phyloP scores from a whole-genome alignment of 1,140 invertebrate species.

The Rhizoglyphus robini region DNA sequence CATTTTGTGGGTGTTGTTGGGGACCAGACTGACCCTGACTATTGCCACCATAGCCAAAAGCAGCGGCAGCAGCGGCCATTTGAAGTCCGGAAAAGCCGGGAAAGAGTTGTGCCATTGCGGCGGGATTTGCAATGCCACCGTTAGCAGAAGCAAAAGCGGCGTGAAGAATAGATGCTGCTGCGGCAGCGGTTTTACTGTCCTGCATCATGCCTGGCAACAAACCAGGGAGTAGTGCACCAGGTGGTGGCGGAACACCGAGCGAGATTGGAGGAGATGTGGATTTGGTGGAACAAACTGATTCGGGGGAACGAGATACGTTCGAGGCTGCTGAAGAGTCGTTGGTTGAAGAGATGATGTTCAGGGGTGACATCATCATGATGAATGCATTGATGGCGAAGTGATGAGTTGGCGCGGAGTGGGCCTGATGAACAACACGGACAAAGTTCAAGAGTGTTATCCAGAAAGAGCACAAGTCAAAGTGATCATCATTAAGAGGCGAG shows the following conservation, averaged over 20 bases:
- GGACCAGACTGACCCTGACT: neutral
- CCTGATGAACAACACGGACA: too few relatives aligned
- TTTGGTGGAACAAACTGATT: constrained; percentile 1
- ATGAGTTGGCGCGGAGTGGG: too few relatives aligned
- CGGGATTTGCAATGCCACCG: neutral
- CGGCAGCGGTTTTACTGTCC: neutral
- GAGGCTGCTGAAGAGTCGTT: neutral
- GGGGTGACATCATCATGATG: constrained; percentile 12
- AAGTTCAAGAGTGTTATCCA: too few relatives aligned
- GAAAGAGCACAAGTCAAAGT: too few relatives aligned
- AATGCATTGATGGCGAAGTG: neutral
- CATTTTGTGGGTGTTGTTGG: neutral
- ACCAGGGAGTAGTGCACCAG: neutral
- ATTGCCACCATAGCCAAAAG: neutral
- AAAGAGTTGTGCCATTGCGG: constrained; percentile 11
- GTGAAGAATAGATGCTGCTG: neutral
- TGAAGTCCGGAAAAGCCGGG: neutral
- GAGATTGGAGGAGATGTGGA: neutral
- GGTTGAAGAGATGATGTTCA: constrained; percentile 1
- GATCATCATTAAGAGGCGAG: too few relatives aligned
- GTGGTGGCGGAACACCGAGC: neutral
- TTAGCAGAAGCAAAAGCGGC: neutral
- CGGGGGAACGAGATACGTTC: neutral
- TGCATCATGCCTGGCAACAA: neutral
- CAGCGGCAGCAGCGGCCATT: neutral